A percentile compares a stretch with the other conserved stretches of the same genome.
phyloP scores from a whole-genome alignment of 30 jellyfish, hydroid and myxozoan species.

The Aurelia sp. region DNA sequence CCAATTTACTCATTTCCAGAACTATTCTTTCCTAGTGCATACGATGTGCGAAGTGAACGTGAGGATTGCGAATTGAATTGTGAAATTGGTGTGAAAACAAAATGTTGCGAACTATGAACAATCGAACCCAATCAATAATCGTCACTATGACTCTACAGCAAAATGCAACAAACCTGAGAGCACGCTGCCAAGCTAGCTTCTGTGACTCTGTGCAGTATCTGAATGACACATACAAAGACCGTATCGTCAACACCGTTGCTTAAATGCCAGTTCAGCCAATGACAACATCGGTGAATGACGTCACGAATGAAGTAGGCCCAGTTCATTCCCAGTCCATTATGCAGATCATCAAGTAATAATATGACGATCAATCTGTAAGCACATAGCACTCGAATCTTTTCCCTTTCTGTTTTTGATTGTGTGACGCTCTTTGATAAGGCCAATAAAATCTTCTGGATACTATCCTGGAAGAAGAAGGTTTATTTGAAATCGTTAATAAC shows the following conservation, averaged over 20 bases:
- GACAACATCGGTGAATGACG: conserved; percentile 72
- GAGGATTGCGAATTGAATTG: too few species aligned
- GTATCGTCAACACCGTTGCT: conserved; percentile 25
- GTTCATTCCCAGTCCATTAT: conserved; percentile 55
- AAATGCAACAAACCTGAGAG: conserved; percentile 17
- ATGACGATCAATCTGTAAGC: conserved; percentile 43
- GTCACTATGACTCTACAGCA: too few species aligned
- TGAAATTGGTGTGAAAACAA: too few species aligned
- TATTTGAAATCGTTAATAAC: too few species aligned
- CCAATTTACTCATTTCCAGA: too few species aligned
- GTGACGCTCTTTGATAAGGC: conserved; percentile 47
- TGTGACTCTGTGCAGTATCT: conserved; percentile 40
- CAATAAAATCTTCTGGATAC: conserved; percentile 51
- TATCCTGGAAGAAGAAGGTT: conserved; percentile 24
- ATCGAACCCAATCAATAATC: too few species aligned
- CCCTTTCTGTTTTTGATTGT: conserved; percentile 33
- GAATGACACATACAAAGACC: conserved; percentile 37
- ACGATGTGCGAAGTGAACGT: too few species aligned
- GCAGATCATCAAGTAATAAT: conserved; percentile 37
- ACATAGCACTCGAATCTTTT: conserved; percentile 49
- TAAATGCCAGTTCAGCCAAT: conserved; percentile 59
- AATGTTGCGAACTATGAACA: too few species aligned
- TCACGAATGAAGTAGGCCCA: conserved; percentile 72
- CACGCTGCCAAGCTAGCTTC: conserved; percentile 40
- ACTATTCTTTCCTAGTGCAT: too few species aligned